phyloP scores from a whole-genome alignment of 2,888 invertebrate genomes.

The Apoderus coryli region DNA sequence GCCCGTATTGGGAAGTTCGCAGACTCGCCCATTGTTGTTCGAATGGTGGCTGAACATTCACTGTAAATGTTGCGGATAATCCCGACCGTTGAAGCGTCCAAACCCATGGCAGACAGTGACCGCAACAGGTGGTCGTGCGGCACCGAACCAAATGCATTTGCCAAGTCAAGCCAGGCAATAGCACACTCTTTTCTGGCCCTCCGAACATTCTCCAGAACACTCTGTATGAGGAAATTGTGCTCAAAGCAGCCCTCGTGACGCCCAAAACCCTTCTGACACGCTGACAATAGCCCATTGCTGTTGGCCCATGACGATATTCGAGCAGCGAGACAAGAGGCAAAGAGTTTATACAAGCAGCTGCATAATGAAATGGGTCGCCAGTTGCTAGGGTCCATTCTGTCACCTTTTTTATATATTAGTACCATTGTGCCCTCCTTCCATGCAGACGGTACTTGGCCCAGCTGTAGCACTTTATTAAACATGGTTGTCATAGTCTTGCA shows the following conservation, averaged over 20 bases:
- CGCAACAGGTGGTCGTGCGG: conserved; percentile 21
- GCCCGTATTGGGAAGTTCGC: conserved; percentile 16
- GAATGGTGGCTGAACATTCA: conserved; percentile 5
- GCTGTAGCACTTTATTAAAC: conserved; percentile 5
- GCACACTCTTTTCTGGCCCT: conserved; percentile 12
- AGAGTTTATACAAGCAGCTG: conserved; percentile 18
- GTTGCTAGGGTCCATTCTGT: conserved; percentile 18
- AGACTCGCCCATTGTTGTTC: conserved; percentile 6
- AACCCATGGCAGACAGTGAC: conserved; percentile 5
- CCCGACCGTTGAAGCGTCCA: neutral
- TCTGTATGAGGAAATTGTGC: conserved; percentile 27
- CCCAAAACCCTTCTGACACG: conserved; percentile 30
- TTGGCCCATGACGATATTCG: conserved; percentile 18
- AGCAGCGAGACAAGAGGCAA: conserved; percentile 16
- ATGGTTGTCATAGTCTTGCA: conserved; percentile 9
- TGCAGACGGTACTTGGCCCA: conserved; percentile 2
- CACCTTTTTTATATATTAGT: conserved; percentile 13
- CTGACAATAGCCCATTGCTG: conserved; percentile 18
- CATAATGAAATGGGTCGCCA: conserved; percentile 24
- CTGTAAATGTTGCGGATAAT: conserved; percentile 14
- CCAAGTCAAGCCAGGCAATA: conserved; percentile 27
- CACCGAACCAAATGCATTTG: conserved; percentile 28
- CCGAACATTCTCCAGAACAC: conserved; percentile 18
- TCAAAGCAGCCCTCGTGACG: conserved; percentile 25
- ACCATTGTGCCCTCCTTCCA: conserved; percentile 9